Percentiles rank a stretch among this genome's conserved stretches.
phyloP scores from a whole-genome alignment of 2,113 vertebrate species.

The Aleadryas rufinucha region DNA sequence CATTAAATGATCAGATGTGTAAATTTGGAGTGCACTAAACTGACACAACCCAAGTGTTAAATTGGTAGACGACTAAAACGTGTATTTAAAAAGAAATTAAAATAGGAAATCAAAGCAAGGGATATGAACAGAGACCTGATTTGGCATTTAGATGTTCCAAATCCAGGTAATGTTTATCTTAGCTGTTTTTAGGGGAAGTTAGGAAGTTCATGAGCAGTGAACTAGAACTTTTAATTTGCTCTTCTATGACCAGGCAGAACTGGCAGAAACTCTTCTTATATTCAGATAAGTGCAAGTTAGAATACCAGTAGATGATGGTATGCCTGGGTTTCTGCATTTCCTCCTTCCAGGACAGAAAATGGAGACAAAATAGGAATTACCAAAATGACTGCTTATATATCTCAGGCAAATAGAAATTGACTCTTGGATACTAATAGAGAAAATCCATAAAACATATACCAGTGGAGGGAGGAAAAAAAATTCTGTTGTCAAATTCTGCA shows the following conservation, averaged over 20 bases:
- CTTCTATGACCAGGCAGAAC: not conserved
- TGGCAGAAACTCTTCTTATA: not conserved
- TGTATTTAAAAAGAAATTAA: not conserved
- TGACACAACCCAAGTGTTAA: not conserved
- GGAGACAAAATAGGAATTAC: not conserved
- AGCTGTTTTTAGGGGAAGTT: not conserved
- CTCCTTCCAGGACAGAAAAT: not conserved
- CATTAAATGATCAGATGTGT: not conserved
- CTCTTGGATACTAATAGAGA: not conserved
- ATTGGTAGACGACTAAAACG: not conserved
- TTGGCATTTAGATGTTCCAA: not conserved
- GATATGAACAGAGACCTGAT: not conserved
- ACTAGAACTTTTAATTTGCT: not conserved
- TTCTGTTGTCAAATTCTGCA: not conserved
- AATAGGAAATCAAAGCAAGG: not conserved
- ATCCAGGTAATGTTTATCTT: accelerated
- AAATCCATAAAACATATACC: not conserved
- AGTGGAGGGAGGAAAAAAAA: not conserved
- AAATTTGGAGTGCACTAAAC: not conserved
- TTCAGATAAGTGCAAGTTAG: not conserved
- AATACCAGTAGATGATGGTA: not conserved
- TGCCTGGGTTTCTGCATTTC: not conserved
- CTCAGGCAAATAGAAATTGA: not conserved
- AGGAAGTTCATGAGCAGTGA: not conserved
- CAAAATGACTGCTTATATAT: not conserved